Evolutionary conservation across 1,140 invertebrate species (phyloP), one percentile per base, ranked within the genome.

Genomic region (Platyura marginata): DNA sequence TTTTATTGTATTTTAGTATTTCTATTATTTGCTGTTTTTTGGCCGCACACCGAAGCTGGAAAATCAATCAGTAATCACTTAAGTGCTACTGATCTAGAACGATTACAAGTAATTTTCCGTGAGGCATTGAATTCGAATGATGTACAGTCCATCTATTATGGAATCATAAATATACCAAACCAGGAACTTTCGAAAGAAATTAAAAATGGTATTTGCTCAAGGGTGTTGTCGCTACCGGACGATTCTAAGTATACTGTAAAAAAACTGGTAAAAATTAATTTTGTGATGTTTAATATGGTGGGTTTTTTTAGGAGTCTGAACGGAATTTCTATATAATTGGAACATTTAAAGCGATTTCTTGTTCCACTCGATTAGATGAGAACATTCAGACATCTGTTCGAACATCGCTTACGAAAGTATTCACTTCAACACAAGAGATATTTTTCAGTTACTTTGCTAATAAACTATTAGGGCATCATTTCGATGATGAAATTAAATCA

Each of bases 401-500:
- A 39, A 44, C 41, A 3, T 49, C 56, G 2, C 32, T 61, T 5
- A 48, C 50, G 6, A 45, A 47, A 2, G 54, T 54, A 2, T 29
- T 51, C 18, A 44, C 44, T 34, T 52, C 47, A 32, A 47, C 48
- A 10, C 56, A 60, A 41, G 59, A 61, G 33, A 52, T 61, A 20
- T 61, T 49, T 43, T 61, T 55, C 37, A 52, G 54, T 21, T 45
- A 59, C 2, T 48, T 44, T 9, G 48, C 50, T 2, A 47, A 53
- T 21, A 60, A 58, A 15, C 40, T 44, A 1, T 45, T 59, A 11
- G 56, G 54, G 4, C 51, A 56, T 5, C 44, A 48, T 41, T 38
- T 61, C 19, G 53, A 48, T 38, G 60, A 67, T 34, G 52, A 68
- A 35, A 60, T 62, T 16, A 72, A 74, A 47, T 61, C 65, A 15